Conservation (phyloP, 2,888 invertebrate genomes). For the Drosophila imparisetae region DNA sequence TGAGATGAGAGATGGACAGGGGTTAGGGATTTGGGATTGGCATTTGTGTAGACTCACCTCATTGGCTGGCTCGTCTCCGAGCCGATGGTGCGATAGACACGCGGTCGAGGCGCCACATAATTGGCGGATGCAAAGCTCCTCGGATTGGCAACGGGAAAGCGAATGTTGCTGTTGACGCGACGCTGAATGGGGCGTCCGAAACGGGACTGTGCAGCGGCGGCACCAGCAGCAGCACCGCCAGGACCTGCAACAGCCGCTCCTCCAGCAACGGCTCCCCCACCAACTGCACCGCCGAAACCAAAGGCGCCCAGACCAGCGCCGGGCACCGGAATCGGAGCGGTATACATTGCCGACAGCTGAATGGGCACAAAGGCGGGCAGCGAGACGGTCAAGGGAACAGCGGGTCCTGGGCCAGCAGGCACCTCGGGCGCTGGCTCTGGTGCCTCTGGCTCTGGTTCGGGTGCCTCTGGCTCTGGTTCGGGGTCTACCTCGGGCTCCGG, state of each 20-base stretch:
- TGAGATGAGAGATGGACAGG: not conserved
- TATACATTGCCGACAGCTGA: conserved; percentile 83
- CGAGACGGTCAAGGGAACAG: conserved; percentile 82
- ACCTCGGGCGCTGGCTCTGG: conserved; percentile 82
- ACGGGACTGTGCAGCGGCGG: conserved; percentile 13
- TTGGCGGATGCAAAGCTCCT: conserved; percentile 75
- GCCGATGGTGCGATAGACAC: conserved; percentile 68
- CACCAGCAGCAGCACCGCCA: conserved; percentile 4
- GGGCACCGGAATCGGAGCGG: conserved; percentile 79
- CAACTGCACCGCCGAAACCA: conserved; percentile 23
- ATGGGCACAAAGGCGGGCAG: conserved; percentile 83
- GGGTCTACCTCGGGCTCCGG: conserved; percentile 81
- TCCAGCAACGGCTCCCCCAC: conserved; percentile 12
- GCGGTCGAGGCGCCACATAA: conserved; percentile 74
- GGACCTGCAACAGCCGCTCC: conserved; percentile 22
- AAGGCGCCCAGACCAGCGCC: conserved; percentile 54
- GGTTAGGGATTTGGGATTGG: not conserved
- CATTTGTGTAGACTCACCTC: conserved; percentile 39
- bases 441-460: conserved; percentile 82
- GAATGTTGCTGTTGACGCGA: conserved; percentile 50
- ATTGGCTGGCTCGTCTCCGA: conserved; percentile 44
- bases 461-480: conserved; percentile 50
- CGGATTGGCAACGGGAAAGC: conserved; percentile 75
- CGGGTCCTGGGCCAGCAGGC: conserved; percentile 75
- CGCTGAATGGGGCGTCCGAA: conserved; percentile 6